Percentiles rank a stretch among this genome's conserved stretches.
These are phyloP conservation scores for Aphelinus certus DNA, from an alignment of 1,140 invertebrate genomes.

Conservation along the genomic window DNA sequence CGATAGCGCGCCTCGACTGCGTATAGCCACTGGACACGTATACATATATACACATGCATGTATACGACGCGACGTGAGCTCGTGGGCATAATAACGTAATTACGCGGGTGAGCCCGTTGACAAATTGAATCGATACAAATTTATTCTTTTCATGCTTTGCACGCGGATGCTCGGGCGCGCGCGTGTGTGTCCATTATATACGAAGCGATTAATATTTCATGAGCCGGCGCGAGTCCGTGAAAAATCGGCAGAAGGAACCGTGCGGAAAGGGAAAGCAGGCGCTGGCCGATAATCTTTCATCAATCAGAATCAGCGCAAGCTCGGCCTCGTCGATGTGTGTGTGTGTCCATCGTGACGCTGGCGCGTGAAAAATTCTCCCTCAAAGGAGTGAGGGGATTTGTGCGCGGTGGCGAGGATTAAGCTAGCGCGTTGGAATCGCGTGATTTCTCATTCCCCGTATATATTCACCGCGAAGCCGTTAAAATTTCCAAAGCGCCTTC, in stretches of 20 bases:
- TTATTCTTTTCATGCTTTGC: slow-evolving; percentile 61
- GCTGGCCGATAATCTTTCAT: slow-evolving; percentile 63
- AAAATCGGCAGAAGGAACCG: slow-evolving; percentile 54
- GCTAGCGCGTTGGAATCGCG: background rate
- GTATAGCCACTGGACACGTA: too few relatives aligned
- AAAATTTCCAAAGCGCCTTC: too few relatives aligned
- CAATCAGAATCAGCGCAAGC: slow-evolving; percentile 58
- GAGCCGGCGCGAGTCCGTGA: slow-evolving; percentile 53
- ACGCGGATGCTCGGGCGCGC: too few relatives aligned
- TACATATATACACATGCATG: background rate
- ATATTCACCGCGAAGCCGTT: too few relatives aligned
- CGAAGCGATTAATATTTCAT: slow-evolving; percentile 65
- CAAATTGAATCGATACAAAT: slow-evolving; percentile 66
- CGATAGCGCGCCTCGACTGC: slow-evolving; percentile 37
- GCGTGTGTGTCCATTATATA: too few relatives aligned
- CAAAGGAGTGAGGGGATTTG: background rate
- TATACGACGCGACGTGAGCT: background rate
- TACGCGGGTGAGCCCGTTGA: slow-evolving; percentile 57
- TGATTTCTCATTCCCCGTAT: too few relatives aligned
- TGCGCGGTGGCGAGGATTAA: background rate
- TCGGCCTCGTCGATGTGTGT: too few relatives aligned
- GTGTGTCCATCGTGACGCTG: slow-evolving; percentile 2
- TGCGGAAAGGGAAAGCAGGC: slow-evolving; percentile 17
- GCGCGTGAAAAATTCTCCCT: slow-evolving; percentile 10
- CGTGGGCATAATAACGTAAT: slow-evolving; percentile 62